phyloP scores from a whole-genome alignment of 1,140 invertebrate species.

The Oryctes rhinoceros region DNA sequence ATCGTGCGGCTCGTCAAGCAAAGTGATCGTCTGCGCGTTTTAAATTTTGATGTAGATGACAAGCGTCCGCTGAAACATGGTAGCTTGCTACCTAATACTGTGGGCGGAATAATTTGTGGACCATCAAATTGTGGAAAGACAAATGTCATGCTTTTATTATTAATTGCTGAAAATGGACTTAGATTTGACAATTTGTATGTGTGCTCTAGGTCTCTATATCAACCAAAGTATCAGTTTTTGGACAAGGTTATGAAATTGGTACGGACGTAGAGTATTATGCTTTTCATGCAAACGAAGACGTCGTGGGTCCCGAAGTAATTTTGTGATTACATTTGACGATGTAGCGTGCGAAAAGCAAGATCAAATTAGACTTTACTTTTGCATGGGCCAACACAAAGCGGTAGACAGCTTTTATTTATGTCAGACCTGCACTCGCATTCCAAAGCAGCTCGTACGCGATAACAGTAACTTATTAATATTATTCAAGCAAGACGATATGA shows the following conservation, averaged over 20 bases:
- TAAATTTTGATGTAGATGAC: slow-evolving; percentile 15
- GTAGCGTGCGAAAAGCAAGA: slow-evolving; percentile 58
- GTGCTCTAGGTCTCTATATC: slow-evolving; percentile 48
- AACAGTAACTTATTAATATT: too few species aligned
- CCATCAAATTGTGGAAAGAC: slow-evolving; percentile 51
- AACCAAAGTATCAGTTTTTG: slow-evolving; percentile 50
- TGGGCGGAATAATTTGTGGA: slow-evolving; percentile 39
- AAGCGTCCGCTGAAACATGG: slow-evolving; percentile 45
- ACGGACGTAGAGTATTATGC: slow-evolving; percentile 52
- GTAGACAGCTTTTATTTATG: slow-evolving; percentile 55
- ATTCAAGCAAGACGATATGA: too few species aligned
- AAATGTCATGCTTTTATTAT: slow-evolving; percentile 45
- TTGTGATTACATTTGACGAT: slow-evolving; percentile 61
- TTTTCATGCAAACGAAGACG: slow-evolving; percentile 54
- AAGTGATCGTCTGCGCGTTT: too few species aligned
- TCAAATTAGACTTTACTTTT: slow-evolving; percentile 56
- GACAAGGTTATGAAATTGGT: slow-evolving; percentile 44
- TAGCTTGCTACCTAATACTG: too few species aligned
- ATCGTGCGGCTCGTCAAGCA: too few species aligned
- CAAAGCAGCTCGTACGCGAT: too few species aligned
- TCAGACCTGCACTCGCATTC: slow-evolving; percentile 57
- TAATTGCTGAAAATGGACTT: slow-evolving; percentile 47
- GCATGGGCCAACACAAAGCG: slow-evolving; percentile 55
- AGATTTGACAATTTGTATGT: slow-evolving; percentile 50
- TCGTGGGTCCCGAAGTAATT: slow-evolving; percentile 53